Conservation (phyloP, 2,113 vertebrate species). For the Cepphus grylle region DNA sequence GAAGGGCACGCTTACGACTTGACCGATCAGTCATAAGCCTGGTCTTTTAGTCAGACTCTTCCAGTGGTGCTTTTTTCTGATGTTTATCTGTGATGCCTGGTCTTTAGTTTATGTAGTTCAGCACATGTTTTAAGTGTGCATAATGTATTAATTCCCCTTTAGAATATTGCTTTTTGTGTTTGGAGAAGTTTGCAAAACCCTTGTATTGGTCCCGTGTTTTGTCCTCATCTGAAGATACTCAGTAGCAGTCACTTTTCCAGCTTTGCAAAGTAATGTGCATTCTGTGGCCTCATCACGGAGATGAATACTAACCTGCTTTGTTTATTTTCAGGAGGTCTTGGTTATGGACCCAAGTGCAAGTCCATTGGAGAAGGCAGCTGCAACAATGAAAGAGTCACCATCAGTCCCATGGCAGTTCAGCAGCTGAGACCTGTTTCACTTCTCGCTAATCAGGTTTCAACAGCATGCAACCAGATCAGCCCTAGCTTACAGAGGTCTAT, state of each 20-base stretch:
- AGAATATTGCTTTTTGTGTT: neutral
- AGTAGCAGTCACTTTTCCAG: neutral
- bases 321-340: slow-evolving; percentile 79
- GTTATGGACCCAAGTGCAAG: slow-evolving; percentile 72
- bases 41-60: neutral
- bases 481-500: slow-evolving; percentile 70
- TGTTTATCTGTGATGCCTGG: neutral
- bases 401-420: slow-evolving; percentile 79
- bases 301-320: slow-evolving; percentile 57
- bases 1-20: neutral
- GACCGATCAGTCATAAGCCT: too few species aligned
- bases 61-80: neutral
- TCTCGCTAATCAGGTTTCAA: slow-evolving; percentile 69
- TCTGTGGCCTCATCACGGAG: neutral
- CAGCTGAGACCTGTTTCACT: slow-evolving; percentile 73
- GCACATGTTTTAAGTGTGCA: accelerated
- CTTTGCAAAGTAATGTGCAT: neutral
- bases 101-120: neutral
- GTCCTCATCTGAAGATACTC: neutral
- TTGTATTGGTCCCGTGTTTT: neutral
- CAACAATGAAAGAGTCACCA: slow-evolving; percentile 79
- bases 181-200: neutral
- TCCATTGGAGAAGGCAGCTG: slow-evolving; percentile 77
- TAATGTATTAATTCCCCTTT: neutral
- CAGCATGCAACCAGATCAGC: slow-evolving; percentile 68